These are phyloP conservation scores for Thamnophis sirtalis DNA, from an alignment of 2,113 vertebrate species.

Conservation along the genomic window DNA sequence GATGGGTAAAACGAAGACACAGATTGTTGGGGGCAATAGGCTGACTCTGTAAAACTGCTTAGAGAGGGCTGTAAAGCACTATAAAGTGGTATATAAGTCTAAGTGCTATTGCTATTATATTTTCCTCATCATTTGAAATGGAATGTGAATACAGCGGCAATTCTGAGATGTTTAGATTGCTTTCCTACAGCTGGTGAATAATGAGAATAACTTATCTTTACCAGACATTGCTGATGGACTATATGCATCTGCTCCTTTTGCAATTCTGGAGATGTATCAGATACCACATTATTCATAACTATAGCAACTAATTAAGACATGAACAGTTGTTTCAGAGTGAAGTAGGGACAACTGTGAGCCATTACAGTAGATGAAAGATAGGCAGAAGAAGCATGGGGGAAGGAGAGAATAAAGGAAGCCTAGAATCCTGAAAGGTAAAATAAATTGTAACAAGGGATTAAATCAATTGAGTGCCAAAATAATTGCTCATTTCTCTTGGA, in stretches of 20 bases:
- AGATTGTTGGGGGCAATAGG: too few relatives aligned
- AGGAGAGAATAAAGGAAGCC: background rate
- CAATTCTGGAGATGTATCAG: background rate
- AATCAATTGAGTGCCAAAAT: background rate
- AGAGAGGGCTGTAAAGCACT: too few relatives aligned
- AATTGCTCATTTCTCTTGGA: background rate
- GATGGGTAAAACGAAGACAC: too few relatives aligned
- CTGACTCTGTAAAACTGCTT: too few relatives aligned
- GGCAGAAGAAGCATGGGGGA: background rate
- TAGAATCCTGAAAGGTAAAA: slow-evolving; percentile 19
- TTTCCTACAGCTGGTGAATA: background rate
- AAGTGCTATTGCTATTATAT: background rate
- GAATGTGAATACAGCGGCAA: background rate
- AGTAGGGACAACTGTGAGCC: background rate
- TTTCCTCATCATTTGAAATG: background rate
- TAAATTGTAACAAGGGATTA: background rate
- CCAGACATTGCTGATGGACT: background rate
- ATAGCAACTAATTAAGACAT: background rate
- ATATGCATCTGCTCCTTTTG: background rate
- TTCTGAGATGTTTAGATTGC: background rate
- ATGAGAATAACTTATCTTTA: background rate
- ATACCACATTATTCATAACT: background rate
- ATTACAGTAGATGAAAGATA: background rate
- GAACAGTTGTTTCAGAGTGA: background rate
- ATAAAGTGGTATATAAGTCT: too few relatives aligned